A percentile compares a stretch with the other conserved stretches of the same genome.
Conservation (phyloP, 2,797 vertebrate species). For the Acipenser transmontanus region DNA sequence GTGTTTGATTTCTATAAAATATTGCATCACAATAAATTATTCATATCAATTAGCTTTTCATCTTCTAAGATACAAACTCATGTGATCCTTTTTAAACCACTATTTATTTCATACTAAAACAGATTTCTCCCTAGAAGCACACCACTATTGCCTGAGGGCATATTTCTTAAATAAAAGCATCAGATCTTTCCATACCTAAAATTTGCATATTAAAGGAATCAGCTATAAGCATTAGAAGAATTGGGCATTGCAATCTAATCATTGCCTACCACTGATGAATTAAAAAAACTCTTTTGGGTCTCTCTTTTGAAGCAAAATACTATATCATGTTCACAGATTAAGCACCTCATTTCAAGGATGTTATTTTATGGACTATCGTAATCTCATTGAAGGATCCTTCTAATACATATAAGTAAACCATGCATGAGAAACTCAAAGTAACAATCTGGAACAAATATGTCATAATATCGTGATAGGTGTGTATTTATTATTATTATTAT, state of each 20-base stretch:
- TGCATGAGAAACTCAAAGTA: no score
- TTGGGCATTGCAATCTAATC: slow-evolving; percentile 56
- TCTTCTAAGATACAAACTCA: slow-evolving; percentile 80
- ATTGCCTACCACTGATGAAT: slow-evolving; percentile 60
- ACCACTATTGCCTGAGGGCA: slow-evolving; percentile 78
- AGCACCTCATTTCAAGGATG: slow-evolving; percentile 35
- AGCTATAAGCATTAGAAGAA: slow-evolving; percentile 54
- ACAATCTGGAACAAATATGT: no score
- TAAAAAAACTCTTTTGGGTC: slow-evolving; percentile 50
- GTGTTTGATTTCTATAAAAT: slow-evolving; percentile 73
- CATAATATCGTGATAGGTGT: no score
- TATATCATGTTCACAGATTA: slow-evolving; percentile 43
- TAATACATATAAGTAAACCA: no score
- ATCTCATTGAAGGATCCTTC: no score
- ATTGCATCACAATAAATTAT: slow-evolving; percentile 70
- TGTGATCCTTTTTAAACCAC: slow-evolving; percentile 87
- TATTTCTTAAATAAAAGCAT: slow-evolving; percentile 91
- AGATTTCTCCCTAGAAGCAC: slow-evolving; percentile 76
- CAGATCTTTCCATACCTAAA: slow-evolving; percentile 81
- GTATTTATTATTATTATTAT: no score
- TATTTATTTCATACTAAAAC: slow-evolving; percentile 87
- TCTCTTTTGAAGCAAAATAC: slow-evolving; percentile 43
- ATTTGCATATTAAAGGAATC: slow-evolving; percentile 86
- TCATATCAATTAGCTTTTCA: slow-evolving; percentile 83
- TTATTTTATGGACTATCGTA: slow-evolving; percentile 33